Percentiles rank a stretch among this genome's conserved stretches.
Conservation (phyloP, 2,113 vertebrate genomes). For the Ancistrus triradiatus region DNA sequence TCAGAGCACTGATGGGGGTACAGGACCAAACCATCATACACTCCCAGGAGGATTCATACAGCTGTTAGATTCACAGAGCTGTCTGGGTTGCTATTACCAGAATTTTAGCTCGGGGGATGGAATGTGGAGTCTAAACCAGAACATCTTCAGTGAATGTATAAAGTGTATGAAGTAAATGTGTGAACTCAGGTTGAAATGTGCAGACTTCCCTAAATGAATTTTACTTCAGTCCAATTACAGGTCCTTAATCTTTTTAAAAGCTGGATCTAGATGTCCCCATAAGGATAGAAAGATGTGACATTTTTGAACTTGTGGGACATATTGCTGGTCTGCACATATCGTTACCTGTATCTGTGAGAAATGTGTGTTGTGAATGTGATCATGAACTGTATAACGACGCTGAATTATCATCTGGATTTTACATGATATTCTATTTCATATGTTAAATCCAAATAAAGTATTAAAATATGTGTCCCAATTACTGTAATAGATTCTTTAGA, state of each 20-base stretch:
- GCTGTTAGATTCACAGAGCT: slow-evolving; percentile 21
- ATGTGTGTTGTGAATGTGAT: too few relatives aligned
- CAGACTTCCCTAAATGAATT: not conserved
- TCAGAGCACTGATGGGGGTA: slow-evolving; percentile 30
- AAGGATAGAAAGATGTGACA: too few relatives aligned
- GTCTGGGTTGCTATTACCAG: slow-evolving; percentile 16
- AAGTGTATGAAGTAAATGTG: slow-evolving; percentile 12
- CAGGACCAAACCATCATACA: slow-evolving; percentile 19
- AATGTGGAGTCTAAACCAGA: slow-evolving; percentile 1
- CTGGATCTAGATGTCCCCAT: too few relatives aligned
- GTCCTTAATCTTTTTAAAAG: too few relatives aligned
- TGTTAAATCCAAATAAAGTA: too few relatives aligned
- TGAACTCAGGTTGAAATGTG: slow-evolving; percentile 2
- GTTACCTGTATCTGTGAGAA: not conserved
- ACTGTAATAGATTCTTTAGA: too few relatives aligned
- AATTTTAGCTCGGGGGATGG: slow-evolving; percentile 19
- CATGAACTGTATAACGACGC: too few relatives aligned
- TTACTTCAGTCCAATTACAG: not conserved
- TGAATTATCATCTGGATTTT: too few relatives aligned
- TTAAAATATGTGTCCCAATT: too few relatives aligned
- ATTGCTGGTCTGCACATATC: too few relatives aligned
- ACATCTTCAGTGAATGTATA: slow-evolving; percentile 8
- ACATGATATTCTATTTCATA: too few relatives aligned
- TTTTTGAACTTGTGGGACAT: too few relatives aligned
- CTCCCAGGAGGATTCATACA: slow-evolving; percentile 5